These are phyloP conservation scores for Eumacrocentrus americanus DNA, from an alignment of 2,888 invertebrate genomes.

Conservation along the genomic window DNA sequence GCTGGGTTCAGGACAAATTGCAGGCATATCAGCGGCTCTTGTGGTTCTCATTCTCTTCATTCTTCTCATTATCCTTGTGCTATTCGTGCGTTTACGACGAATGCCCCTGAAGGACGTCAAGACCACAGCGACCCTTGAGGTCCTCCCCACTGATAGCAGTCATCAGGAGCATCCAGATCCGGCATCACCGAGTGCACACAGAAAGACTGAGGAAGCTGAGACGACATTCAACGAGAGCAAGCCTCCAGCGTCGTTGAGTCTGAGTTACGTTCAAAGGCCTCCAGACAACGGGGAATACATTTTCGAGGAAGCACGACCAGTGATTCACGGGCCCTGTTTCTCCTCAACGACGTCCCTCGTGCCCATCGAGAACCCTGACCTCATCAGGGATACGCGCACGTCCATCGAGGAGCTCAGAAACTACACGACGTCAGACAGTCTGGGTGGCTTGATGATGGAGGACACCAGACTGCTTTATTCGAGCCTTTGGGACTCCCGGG, in stretches of 20 bases:
- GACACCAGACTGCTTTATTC: slow-evolving; percentile 69
- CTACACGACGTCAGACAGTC: slow-evolving; percentile 65
- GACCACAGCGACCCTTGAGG: slow-evolving; percentile 66
- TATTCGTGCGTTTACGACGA: slow-evolving; percentile 76
- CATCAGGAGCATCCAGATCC: slow-evolving; percentile 33
- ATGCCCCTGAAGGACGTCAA: slow-evolving; percentile 77
- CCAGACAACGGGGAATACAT: slow-evolving; percentile 31
- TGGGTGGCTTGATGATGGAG: slow-evolving; percentile 42
- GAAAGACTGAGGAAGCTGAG: slow-evolving; percentile 51
- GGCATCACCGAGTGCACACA: slow-evolving; percentile 62
- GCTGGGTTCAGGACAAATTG: slow-evolving; percentile 83
- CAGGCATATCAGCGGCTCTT: slow-evolving; percentile 81
- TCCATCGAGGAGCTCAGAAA: slow-evolving; percentile 62
- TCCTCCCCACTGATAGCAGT: slow-evolving; percentile 32
- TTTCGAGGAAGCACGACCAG: slow-evolving; percentile 50
- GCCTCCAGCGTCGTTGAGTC: slow-evolving; percentile 51
- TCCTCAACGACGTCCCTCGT: slow-evolving; percentile 75
- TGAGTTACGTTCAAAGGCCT: slow-evolving; percentile 54
- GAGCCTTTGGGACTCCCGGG: slow-evolving; percentile 75
- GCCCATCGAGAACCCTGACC: slow-evolving; percentile 81
- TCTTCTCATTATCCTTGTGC: slow-evolving; percentile 73
- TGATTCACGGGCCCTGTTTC: slow-evolving; percentile 68
- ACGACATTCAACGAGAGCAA: slow-evolving; percentile 48
- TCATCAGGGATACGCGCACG: slow-evolving; percentile 77
- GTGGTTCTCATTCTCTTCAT: slow-evolving; percentile 80